Conservation (phyloP, 2,888 invertebrate genomes). For the Pycnomerus fuliginosus region DNA sequence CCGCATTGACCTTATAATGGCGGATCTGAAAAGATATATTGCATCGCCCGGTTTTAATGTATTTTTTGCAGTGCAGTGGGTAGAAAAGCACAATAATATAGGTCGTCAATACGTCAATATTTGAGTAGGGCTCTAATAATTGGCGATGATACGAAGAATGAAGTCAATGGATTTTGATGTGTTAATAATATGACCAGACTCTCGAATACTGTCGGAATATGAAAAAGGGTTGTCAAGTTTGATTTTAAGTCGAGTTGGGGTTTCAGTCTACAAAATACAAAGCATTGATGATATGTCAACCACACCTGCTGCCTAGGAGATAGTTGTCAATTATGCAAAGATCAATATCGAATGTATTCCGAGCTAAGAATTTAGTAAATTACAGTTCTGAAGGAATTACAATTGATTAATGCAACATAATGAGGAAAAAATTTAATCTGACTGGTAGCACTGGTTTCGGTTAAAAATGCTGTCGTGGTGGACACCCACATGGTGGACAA, state of each 20-base stretch:
- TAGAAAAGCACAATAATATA: too few species aligned
- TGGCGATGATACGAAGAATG: too few species aligned
- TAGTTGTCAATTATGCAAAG: conserved; percentile 35
- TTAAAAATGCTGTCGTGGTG: conserved; percentile 10
- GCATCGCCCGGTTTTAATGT: too few species aligned
- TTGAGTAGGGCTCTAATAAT: too few species aligned
- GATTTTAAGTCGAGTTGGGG: conserved; percentile 31
- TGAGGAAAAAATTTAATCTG: conserved; percentile 17
- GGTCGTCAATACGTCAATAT: too few species aligned
- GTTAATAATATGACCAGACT: conserved; percentile 17
- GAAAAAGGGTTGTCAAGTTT: conserved; percentile 31
- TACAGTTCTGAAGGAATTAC: conserved; percentile 13
- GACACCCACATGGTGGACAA: conserved; percentile 12
- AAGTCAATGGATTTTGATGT: conserved; percentile 15
- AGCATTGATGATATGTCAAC: conserved; percentile 37
- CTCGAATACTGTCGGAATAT: conserved; percentile 21
- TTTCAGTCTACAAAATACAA: conserved; percentile 35
- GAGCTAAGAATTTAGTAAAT: conserved; percentile 17
- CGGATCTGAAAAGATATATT: too few species aligned
- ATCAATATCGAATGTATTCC: conserved; percentile 29
- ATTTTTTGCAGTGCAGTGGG: too few species aligned
- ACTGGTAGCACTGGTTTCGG: conserved; percentile 18
- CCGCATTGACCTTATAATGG: too few species aligned
- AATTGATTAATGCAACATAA: conserved; percentile 16
- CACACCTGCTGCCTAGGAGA: conserved; percentile 36